Evolutionary conservation across 2,113 vertebrate genomes (phyloP).

Genomic region (Hippocampus abdominalis): DNA sequence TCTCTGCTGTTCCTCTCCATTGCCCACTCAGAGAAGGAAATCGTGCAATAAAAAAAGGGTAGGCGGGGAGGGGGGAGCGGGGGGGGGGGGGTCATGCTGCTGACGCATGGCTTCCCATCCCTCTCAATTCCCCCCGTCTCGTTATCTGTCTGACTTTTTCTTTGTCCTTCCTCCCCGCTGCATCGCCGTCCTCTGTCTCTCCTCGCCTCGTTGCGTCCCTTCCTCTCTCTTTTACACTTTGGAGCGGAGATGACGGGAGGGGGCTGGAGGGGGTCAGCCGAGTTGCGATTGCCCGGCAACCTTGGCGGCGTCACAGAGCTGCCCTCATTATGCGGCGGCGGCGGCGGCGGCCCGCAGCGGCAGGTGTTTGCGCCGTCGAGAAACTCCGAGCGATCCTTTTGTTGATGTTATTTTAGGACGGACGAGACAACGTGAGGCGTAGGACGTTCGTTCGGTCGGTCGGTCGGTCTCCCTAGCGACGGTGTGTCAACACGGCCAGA

Average conservation of each 20-base stretch:
- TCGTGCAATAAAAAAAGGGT: neutral
- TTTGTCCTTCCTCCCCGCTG: slow-evolving; percentile 55
- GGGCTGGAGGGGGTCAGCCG: slow-evolving; percentile 61
- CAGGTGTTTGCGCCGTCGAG: slow-evolving; percentile 17
- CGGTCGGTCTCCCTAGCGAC: neutral
- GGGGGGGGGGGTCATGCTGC: slow-evolving; percentile 15
- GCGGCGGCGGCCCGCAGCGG: neutral
- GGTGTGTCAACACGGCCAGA: neutral
- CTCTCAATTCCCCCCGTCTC: slow-evolving; percentile 47
- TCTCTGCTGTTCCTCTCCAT: slow-evolving; percentile 46
- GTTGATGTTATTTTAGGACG: neutral
- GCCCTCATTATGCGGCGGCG: slow-evolving; percentile 20
- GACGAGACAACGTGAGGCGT: neutral
- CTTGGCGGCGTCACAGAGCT: slow-evolving; percentile 40
- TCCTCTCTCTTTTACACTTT: slow-evolving; percentile 50
- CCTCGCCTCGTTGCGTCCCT: slow-evolving; percentile 51
- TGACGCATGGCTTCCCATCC: slow-evolving; percentile 60
- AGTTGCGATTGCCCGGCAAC: slow-evolving; percentile 49
- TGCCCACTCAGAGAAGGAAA: neutral
- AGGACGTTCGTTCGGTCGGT: neutral
- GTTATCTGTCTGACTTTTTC: slow-evolving; percentile 65
- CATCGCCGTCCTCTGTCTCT: slow-evolving; percentile 59
- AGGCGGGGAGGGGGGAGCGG: no score
- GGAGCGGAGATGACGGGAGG: slow-evolving; percentile 37
- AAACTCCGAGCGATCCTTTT: neutral